phyloP scores from a whole-genome alignment of 2,113 vertebrate species.

The Lepus timidus region DNA sequence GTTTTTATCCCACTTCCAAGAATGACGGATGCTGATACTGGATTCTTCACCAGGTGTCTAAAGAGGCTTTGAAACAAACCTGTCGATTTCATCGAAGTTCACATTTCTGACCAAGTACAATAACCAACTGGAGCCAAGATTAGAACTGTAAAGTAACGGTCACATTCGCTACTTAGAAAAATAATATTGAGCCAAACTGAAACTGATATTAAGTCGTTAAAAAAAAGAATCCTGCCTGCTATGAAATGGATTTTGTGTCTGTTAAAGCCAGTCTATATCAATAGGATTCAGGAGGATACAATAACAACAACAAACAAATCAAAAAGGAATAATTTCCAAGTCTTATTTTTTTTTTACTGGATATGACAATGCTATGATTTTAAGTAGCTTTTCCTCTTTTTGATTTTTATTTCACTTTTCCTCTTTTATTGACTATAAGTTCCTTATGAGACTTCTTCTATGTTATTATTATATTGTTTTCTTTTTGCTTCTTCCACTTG shows the following conservation, averaged over 20 bases:
- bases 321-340: neutral
- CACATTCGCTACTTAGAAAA: conserved; percentile 45
- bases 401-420: too few relatives aligned
- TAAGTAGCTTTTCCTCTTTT: neutral
- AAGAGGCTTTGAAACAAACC: conserved; percentile 49
- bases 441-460: neutral
- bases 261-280: neutral
- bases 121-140: conserved; percentile 40
- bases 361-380: neutral
- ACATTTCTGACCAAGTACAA: neutral
- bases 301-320: too few relatives aligned
- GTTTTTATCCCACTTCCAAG: neutral
- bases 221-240: neutral
- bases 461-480: neutral
- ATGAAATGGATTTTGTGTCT: conserved; percentile 2
- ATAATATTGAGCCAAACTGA: neutral
- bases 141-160: conserved; percentile 35
- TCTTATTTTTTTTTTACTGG: neutral
- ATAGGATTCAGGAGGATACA: neutral
- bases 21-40: conserved; percentile 1
- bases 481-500: too few relatives aligned
- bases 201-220: neutral
- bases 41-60: conserved; percentile 21
- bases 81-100: conserved; percentile 37
- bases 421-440: neutral